Percentiles rank a stretch among this genome's conserved stretches.
Conservation (phyloP, 1,140 invertebrate genomes). For the Drosophila parabipectinata region DNA sequence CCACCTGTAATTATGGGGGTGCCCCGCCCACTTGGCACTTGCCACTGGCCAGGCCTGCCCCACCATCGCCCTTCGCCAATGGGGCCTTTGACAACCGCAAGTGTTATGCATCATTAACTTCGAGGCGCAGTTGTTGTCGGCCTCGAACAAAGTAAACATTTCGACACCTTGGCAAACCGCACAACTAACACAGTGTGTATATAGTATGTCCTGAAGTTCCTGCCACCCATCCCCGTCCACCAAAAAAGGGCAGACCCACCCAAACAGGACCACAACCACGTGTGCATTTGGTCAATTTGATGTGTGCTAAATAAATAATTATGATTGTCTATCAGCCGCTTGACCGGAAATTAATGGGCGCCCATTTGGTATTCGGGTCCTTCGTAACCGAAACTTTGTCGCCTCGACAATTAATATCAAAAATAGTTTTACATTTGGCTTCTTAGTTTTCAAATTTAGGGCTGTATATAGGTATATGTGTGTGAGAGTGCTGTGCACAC, state of each 20-base stretch:
- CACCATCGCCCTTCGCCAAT: neutral
- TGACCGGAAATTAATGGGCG: conserved; percentile 77
- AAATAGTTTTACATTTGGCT: conserved; percentile 66
- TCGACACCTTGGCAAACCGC: conserved; percentile 75
- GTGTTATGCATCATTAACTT: conserved; percentile 76
- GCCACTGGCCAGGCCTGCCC: neutral
- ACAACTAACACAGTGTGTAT: conserved; percentile 52
- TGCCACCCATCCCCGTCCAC: neutral
- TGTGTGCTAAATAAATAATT: conserved; percentile 80
- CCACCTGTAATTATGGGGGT: neutral
- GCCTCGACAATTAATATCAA: conserved; percentile 77
- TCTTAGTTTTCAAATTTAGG: conserved; percentile 6
- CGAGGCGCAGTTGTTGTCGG: conserved; percentile 62
- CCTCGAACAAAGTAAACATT: conserved; percentile 74
- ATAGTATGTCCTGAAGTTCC: neutral
- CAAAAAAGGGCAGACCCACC: neutral
- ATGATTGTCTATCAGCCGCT: conserved; percentile 77
- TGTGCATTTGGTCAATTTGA: conserved; percentile 76
- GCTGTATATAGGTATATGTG: neutral
- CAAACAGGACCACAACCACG: conserved; percentile 54
- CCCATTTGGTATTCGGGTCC: conserved; percentile 48
- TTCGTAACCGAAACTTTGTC: conserved; percentile 39
- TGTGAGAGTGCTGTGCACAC: conserved; percentile 58
- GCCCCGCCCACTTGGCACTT: neutral
- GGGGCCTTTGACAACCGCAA: conserved; percentile 56